phyloP scores from a whole-genome alignment of 2,113 vertebrate genomes.

The Erythrocercus mccallii region DNA sequence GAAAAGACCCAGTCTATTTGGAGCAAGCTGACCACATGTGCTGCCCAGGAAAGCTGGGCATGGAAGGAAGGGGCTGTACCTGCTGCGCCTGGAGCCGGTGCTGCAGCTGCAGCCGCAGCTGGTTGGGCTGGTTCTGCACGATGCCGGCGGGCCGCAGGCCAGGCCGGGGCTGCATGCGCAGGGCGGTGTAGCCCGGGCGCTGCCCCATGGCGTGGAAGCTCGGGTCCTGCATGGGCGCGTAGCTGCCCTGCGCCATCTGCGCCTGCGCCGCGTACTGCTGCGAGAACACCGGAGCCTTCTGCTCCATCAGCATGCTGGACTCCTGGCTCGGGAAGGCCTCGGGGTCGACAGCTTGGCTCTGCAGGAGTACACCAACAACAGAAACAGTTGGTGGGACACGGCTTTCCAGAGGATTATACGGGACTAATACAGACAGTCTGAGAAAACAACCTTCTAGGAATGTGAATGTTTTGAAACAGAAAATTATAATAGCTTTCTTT shows the following conservation, averaged over 20 bases:
- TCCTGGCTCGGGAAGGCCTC: constrained; percentile 89
- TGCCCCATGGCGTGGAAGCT: constrained; percentile 87
- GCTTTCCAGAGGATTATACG: not conserved
- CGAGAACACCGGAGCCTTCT: constrained; percentile 88
- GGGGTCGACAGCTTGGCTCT: constrained; percentile 88
- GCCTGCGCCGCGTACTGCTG: constrained; percentile 87
- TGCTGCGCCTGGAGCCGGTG: constrained; percentile 93
- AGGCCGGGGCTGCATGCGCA: constrained; percentile 88
- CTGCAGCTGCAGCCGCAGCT: constrained; percentile 89
- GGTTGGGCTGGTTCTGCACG: constrained; percentile 89
- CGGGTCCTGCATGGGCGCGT: constrained; percentile 86
- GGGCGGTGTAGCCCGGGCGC: constrained; percentile 85
- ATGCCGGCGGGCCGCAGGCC: constrained; percentile 81
- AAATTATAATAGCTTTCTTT: not conserved
- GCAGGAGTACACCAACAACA: not conserved
- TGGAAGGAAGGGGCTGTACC: constrained; percentile 40
- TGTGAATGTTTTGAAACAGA: not conserved
- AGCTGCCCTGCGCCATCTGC: constrained; percentile 87
- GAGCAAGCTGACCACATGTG: rapidly evolving
- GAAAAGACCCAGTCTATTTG: rapidly evolving
- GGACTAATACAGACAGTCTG: not conserved
- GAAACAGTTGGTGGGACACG: not conserved
- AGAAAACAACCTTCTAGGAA: not conserved
- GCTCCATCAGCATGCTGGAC: constrained; percentile 86
- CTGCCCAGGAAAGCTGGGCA: rapidly evolving